Evolutionary conservation across 2,797 vertebrate genomes (phyloP).

Genomic region (Coregonus ussuriensis): DNA sequence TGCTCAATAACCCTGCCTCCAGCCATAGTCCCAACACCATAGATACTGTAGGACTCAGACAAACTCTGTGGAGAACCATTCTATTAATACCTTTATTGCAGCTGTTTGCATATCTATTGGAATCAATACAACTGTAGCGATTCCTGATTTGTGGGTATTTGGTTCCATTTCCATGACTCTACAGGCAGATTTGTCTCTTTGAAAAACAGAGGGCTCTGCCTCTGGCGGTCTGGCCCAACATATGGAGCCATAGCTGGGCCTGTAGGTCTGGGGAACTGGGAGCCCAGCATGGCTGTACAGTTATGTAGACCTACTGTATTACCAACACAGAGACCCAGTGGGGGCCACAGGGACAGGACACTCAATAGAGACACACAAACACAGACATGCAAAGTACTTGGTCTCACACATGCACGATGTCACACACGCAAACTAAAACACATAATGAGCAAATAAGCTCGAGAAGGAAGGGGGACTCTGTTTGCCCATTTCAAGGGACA

Average conservation of each 20-base stretch:
- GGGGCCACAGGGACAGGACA: slow-evolving; percentile 36
- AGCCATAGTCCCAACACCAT: background rate
- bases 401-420: background rate
- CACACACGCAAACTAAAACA: background rate
- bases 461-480: too few species aligned
- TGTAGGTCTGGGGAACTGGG: background rate
- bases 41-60: background rate
- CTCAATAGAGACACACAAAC: slow-evolving; percentile 29
- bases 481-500: too few species aligned
- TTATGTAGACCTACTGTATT: slow-evolving; percentile 22
- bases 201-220: slow-evolving; percentile 26
- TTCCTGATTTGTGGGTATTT: background rate
- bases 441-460: too few species aligned
- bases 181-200: background rate
- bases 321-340: slow-evolving; percentile 31
- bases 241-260: background rate
- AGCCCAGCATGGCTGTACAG: background rate
- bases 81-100: background rate
- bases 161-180: background rate
- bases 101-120: background rate
- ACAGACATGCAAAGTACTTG: too few species aligned
- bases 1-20: background rate
- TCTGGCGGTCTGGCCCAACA: background rate
- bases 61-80: background rate
- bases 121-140: background rate